A percentile compares a stretch with the other conserved stretches of the same genome.
Conservation (phyloP, 2,113 vertebrate genomes). For the Pycnonotus jocosus region DNA sequence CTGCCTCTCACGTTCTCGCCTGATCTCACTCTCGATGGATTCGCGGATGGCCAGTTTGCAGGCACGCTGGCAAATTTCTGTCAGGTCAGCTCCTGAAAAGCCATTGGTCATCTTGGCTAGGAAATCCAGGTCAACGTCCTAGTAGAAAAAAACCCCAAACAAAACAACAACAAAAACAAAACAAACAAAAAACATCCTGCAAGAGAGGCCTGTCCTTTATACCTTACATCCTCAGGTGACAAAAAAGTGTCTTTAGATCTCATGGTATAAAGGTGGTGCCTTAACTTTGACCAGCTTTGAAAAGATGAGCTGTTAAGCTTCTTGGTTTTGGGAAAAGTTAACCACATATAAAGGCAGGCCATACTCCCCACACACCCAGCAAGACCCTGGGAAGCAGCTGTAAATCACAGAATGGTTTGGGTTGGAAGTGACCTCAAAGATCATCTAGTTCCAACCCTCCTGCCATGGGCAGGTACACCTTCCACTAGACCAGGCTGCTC, state of each 20-base stretch:
- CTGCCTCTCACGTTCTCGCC: conserved; percentile 91
- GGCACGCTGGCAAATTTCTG: conserved; percentile 95
- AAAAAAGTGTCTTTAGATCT: background rate
- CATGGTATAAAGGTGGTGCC: background rate
- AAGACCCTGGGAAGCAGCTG: background rate
- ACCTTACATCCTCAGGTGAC: background rate
- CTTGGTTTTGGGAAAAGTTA: background rate
- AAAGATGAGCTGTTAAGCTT: background rate
- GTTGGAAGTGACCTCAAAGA: too few species aligned
- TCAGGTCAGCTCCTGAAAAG: conserved; percentile 94
- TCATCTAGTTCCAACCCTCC: background rate
- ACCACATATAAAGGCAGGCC: background rate
- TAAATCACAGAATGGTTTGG: background rate
- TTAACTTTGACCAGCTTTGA: background rate
- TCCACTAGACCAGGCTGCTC: background rate
- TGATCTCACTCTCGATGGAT: conserved; percentile 94
- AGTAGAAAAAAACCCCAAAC: background rate
- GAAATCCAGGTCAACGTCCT: conserved; percentile 95
- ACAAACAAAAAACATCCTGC: background rate
- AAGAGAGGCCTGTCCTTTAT: background rate
- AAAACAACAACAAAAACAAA: background rate
- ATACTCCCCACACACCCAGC: background rate
- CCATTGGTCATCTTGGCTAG: conserved; percentile 98
- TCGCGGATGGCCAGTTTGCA: conserved; percentile 96
- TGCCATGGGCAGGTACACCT: background rate